Percentiles rank a stretch among this genome's conserved stretches.
These are phyloP conservation scores for Prunella strophiata DNA, from an alignment of 2,797 vertebrate species.

Conservation along the genomic window DNA sequence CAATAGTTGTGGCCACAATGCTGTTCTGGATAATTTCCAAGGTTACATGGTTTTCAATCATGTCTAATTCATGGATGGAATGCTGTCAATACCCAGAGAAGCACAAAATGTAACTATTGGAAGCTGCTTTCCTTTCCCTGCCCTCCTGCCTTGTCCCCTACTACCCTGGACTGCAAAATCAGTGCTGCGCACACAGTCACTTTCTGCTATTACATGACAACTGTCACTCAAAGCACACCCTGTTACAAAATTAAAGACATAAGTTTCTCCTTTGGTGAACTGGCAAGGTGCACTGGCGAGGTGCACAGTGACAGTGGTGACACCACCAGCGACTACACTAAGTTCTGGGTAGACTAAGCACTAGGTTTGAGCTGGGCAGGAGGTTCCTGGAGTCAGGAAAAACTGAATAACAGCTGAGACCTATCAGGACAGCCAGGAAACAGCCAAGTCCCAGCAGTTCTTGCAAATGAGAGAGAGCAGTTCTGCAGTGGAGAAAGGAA, in stretches of 20 bases:
- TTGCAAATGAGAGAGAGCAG: background rate
- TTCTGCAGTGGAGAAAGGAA: background rate
- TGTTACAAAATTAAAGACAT: background rate
- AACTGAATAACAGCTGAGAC: background rate
- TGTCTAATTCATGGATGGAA: background rate
- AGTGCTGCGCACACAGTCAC: background rate
- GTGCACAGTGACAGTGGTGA: background rate
- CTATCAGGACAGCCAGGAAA: background rate
- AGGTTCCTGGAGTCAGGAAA: background rate
- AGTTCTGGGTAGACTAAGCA: accelerated
- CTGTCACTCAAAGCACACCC: background rate
- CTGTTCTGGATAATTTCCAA: background rate
- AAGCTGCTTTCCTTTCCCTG: background rate
- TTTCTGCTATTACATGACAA: background rate
- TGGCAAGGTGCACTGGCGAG: accelerated
- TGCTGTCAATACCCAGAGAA: background rate
- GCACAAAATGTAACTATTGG: background rate
- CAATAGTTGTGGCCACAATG: background rate
- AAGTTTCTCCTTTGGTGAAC: background rate
- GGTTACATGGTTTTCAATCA: background rate
- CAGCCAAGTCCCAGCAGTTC: background rate
- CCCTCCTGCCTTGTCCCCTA: background rate
- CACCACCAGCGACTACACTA: accelerated
- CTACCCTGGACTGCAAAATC: background rate
- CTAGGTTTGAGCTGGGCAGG: background rate